Conservation (phyloP, 2,113 vertebrate species). For the Myiozetetes cayanensis region DNA sequence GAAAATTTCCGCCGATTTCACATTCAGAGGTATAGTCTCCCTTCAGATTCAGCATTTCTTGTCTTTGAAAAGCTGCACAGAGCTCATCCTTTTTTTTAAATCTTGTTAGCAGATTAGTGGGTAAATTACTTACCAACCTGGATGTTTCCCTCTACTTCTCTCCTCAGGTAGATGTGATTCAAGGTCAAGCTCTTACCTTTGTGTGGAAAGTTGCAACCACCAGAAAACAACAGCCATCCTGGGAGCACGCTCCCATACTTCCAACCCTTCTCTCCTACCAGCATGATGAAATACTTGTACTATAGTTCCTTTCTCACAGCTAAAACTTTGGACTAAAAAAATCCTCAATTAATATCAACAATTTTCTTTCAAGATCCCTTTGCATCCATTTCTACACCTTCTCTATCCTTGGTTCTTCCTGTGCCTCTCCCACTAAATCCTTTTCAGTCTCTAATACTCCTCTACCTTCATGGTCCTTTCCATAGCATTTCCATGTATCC, state of each 20-base stretch:
- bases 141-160: neutral
- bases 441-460: neutral
- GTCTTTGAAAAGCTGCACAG: neutral
- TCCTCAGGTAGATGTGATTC: neutral
- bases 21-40: neutral
- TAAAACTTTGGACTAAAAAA: neutral
- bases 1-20: neutral
- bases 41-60: neutral
- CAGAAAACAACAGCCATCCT: neutral
- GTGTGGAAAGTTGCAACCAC: neutral
- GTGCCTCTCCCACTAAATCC: neutral
- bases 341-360: neutral
- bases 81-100: neutral
- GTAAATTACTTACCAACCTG: neutral
- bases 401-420: accelerated
- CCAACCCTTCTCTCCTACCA: neutral
- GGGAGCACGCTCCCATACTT: neutral
- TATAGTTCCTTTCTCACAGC: neutral
- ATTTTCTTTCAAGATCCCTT: neutral
- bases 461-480: neutral
- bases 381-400: neutral
- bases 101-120: neutral
- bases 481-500: neutral
- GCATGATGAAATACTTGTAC: accelerated
- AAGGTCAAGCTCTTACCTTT: neutral